A percentile compares a stretch with the other conserved stretches of the same genome.
Evolutionary conservation across 2,113 vertebrate species (phyloP).

Genomic region (Xenopus laevis): DNA sequence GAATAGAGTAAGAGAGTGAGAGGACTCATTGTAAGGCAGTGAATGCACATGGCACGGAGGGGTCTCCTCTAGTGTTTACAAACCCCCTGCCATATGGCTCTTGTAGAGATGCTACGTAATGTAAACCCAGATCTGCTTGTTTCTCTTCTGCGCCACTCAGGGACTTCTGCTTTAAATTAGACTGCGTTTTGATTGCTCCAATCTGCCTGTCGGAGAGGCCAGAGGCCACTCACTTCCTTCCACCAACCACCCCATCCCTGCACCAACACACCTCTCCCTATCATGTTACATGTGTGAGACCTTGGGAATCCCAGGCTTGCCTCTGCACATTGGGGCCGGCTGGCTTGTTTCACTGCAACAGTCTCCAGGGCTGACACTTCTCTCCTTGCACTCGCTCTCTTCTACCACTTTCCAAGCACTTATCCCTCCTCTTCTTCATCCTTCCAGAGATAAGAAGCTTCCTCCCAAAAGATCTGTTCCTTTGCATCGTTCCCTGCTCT

Average conservation of each 20-base stretch:
- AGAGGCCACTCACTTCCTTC: constrained; percentile 30
- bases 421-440: neutral
- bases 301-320: neutral
- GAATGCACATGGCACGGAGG: neutral
- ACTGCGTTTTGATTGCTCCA: constrained; percentile 24
- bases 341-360: neutral
- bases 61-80: constrained; percentile 6
- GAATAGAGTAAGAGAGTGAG: too few relatives aligned
- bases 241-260: neutral
- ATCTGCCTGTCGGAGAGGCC: constrained; percentile 15
- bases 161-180: constrained; percentile 27
- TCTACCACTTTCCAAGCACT: neutral
- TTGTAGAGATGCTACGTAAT: constrained; percentile 25
- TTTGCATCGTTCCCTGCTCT: neutral
- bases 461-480: neutral
- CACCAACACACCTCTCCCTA: constrained; percentile 17
- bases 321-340: too few relatives aligned
- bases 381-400: too few relatives aligned
- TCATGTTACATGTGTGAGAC: constrained; percentile 22
- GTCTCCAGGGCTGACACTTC: neutral
- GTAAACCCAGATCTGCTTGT: constrained; percentile 17
- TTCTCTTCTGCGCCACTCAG: neutral
- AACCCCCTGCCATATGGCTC: constrained; percentile 21
- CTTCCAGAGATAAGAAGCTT: constrained; percentile 25
- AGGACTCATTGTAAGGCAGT: neutral